phyloP scores from a whole-genome alignment of 2,888 invertebrate species.

The Apamea anceps region DNA sequence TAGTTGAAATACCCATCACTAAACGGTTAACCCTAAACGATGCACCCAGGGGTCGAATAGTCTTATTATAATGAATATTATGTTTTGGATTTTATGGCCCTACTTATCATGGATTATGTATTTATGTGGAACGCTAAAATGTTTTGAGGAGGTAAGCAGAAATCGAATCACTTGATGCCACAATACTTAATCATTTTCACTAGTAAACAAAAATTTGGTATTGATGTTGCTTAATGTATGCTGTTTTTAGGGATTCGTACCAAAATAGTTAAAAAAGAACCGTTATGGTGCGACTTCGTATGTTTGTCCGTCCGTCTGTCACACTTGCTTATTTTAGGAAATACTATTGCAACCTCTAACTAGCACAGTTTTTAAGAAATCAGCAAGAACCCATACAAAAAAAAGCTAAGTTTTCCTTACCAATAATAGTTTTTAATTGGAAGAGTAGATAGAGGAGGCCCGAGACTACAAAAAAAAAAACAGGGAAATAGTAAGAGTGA shows the following conservation, averaged over 20 bases:
- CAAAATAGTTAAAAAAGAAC: not conserved
- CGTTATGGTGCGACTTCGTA: not conserved
- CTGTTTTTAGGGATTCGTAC: not conserved
- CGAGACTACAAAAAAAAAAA: no score
- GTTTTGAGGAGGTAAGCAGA: slow-evolving; percentile 45
- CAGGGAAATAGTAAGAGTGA: not conserved
- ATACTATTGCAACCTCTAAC: not conserved
- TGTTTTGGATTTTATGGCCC: slow-evolving; percentile 71
- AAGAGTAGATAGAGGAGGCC: not conserved
- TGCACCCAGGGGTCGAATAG: slow-evolving; percentile 79
- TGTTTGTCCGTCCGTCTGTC: not conserved
- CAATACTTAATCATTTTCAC: slow-evolving; percentile 38
- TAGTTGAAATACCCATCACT: slow-evolving; percentile 60
- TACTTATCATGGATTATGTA: slow-evolving; percentile 62
- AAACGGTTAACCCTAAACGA: slow-evolving; percentile 73
- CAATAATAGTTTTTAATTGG: not conserved
- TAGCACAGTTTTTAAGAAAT: not conserved
- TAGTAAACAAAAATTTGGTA: slow-evolving; percentile 21
- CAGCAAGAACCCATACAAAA: no score
- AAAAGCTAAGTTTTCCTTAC: no score
- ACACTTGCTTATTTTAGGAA: not conserved
- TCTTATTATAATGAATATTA: slow-evolving; percentile 79
- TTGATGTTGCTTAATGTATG: no score
- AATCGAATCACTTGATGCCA: slow-evolving; percentile 41
- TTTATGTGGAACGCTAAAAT: slow-evolving; percentile 48